phyloP scores from a whole-genome alignment of 2,888 invertebrate species.

The Fissipunctia ypsillon region DNA sequence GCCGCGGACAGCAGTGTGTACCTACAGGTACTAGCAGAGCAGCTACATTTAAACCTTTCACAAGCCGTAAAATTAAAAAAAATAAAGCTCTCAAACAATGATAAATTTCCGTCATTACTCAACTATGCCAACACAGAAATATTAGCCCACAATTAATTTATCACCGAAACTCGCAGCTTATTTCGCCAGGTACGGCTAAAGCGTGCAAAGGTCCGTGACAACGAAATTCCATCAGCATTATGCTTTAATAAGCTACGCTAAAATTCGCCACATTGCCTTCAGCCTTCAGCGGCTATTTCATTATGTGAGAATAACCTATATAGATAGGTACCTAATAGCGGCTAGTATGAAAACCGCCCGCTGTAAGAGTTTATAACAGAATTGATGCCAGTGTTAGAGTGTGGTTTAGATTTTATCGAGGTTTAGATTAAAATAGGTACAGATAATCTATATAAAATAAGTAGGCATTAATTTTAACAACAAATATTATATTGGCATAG shows the following conservation, averaged over 20 bases:
- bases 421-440: neutral
- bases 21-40: neutral
- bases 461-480: neutral
- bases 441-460: neutral
- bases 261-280: slow-evolving; percentile 77
- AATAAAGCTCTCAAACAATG: slow-evolving; percentile 15
- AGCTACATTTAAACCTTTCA: neutral
- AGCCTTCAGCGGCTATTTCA: slow-evolving; percentile 77
- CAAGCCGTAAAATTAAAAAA: neutral
- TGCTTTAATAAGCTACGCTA: slow-evolving; percentile 82
- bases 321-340: slow-evolving; percentile 41
- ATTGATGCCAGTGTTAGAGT: slow-evolving; percentile 6
- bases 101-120: slow-evolving; percentile 34
- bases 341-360: slow-evolving; percentile 31
- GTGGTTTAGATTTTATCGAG: slow-evolving; percentile 3
- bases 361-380: slow-evolving; percentile 39
- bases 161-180: slow-evolving; percentile 51
- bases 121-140: slow-evolving; percentile 35
- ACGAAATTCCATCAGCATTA: slow-evolving; percentile 85
- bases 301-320: slow-evolving; percentile 73
- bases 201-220: slow-evolving; percentile 74
- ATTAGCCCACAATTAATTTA: slow-evolving; percentile 58
- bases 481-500: neutral
- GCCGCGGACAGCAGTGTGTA: neutral
- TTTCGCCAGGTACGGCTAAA: slow-evolving; percentile 54